A percentile compares a stretch with the other conserved stretches of the same genome.
Conservation (phyloP, 2,113 vertebrate species). For the Hyla sarda region DNA sequence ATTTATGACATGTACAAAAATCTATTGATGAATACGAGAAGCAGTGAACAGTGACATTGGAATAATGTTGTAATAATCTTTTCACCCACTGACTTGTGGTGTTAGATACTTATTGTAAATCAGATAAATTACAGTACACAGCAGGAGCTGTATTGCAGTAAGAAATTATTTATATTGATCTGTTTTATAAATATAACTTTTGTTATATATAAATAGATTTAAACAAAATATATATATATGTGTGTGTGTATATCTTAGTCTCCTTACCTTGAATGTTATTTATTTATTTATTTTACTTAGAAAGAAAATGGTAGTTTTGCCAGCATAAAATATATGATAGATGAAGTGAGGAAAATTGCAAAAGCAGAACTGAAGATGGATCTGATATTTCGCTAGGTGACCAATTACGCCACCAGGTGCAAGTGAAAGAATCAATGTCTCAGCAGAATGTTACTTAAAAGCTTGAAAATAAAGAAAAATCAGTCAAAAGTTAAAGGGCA, state of each 20-base stretch:
- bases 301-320: background rate
- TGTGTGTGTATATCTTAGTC: too few relatives aligned
- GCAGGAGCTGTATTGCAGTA: background rate
- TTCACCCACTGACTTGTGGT: background rate
- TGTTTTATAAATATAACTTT: too few relatives aligned
- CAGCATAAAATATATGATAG: constrained; percentile 14
- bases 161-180: too few relatives aligned
- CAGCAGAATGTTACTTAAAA: constrained; percentile 18
- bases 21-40: background rate
- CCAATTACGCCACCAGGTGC: constrained; percentile 44
- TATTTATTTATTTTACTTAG: background rate
- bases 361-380: constrained; percentile 36
- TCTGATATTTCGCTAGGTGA: constrained; percentile 16
- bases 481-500: constrained; percentile 34
- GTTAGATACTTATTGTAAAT: background rate
- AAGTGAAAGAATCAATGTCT: constrained; percentile 33
- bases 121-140: background rate
- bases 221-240: too few relatives aligned
- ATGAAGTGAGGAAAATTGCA: constrained; percentile 31
- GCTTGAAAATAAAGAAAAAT: constrained; percentile 21
- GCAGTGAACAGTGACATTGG: background rate
- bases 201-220: too few relatives aligned
- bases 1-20: background rate
- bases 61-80: background rate
- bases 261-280: too few relatives aligned